A percentile compares a stretch with the other conserved stretches of the same genome.
These are phyloP conservation scores for Operophtera brumata DNA, from an alignment of 2,888 invertebrate species.

Conservation along the genomic window DNA sequence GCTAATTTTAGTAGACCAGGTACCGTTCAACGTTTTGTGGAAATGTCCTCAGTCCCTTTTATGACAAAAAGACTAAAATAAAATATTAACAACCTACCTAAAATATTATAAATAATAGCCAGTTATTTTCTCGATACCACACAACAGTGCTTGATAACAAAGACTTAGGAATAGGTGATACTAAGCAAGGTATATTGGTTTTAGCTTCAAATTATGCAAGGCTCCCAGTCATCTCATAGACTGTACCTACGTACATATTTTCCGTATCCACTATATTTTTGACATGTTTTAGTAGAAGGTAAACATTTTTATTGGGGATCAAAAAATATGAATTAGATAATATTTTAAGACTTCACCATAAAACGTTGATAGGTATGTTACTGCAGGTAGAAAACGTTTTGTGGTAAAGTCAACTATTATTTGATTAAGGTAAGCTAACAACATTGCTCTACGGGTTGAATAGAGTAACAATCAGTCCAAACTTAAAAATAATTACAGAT, in stretches of 20 bases:
- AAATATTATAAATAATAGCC: neutral
- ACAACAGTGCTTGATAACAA: neutral
- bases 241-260: constrained; percentile 19
- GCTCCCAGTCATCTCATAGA: constrained; percentile 4
- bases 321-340: too few relatives aligned
- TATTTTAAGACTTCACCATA: too few relatives aligned
- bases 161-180: neutral
- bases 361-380: neutral
- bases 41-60: too few relatives aligned
- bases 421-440: neutral
- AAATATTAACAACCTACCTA: too few relatives aligned
- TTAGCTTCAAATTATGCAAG: constrained; percentile 3
- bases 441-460: neutral
- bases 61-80: too few relatives aligned
- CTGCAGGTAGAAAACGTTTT: neutral
- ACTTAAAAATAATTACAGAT: constrained; percentile 1
- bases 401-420: neutral
- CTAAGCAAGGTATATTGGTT: constrained; percentile 1
- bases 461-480: constrained; percentile 12
- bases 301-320: too few relatives aligned
- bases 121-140: neutral
- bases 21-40: too few relatives aligned
- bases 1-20: too few relatives aligned
- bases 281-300: neutral
- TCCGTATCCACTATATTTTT: neutral